phyloP scores from a whole-genome alignment of 2,113 vertebrate genomes.

The Agelaius phoeniceus region DNA sequence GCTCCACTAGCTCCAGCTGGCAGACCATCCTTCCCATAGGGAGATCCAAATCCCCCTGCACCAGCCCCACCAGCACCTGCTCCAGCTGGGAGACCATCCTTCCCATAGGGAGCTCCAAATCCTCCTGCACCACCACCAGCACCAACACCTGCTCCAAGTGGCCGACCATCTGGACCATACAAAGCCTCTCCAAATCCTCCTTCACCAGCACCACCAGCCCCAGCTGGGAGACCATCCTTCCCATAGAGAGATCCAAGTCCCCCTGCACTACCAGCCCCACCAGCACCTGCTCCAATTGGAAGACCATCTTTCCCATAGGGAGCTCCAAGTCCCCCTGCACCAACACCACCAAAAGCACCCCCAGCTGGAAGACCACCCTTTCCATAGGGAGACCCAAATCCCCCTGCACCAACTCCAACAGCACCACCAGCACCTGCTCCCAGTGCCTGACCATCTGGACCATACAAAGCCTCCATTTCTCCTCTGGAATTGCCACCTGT shows the following conservation, averaged over 20 bases:
- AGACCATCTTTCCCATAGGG: background rate
- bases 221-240: background rate
- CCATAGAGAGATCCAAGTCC: accelerated
- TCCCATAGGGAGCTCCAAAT: background rate
- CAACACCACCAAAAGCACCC: background rate
- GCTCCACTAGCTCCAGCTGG: accelerated
- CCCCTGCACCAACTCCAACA: background rate
- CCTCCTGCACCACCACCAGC: background rate
- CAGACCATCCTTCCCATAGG: background rate
- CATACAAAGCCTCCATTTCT: background rate
- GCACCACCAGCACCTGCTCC: background rate
- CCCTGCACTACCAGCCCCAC: background rate
- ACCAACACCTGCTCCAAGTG: background rate
- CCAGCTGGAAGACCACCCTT: background rate
- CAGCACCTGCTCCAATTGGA: accelerated
- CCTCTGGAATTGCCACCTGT: background rate
- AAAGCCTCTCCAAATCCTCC: background rate
- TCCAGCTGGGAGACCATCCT: background rate
- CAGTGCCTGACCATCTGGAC: background rate
- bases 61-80: no score
- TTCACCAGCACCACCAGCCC: no score
- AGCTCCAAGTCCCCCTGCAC: accelerated
- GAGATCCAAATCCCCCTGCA: accelerated
- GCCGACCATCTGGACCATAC: background rate
- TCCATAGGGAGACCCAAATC: accelerated